Conservation (phyloP, 2,797 vertebrate genomes). For the Eptatretus atami region DNA sequence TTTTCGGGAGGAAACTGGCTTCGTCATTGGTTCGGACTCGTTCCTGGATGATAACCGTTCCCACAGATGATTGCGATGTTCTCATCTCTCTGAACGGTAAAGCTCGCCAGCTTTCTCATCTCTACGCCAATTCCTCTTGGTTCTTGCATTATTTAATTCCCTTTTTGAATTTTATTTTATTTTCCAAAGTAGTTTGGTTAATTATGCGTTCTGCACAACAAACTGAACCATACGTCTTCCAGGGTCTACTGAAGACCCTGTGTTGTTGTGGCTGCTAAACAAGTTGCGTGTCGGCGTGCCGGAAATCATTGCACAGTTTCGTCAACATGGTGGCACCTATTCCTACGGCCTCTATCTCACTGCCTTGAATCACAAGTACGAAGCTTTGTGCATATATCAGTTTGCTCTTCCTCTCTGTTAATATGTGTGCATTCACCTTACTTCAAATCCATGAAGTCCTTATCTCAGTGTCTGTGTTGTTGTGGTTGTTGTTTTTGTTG, state of each 20-base stretch:
- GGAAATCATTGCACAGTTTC: slow-evolving; percentile 81
- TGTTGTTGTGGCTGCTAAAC: slow-evolving; percentile 81
- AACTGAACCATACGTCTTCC: slow-evolving; percentile 7
- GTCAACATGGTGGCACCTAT: slow-evolving; percentile 58
- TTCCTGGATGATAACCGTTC: slow-evolving; percentile 96
- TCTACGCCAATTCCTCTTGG: neutral
- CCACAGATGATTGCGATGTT: slow-evolving; percentile 87
- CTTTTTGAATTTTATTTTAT: slow-evolving; percentile 1
- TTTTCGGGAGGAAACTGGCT: slow-evolving; percentile 71
- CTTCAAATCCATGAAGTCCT: neutral
- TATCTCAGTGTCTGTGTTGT: neutral
- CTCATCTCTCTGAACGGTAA: slow-evolving; percentile 83
- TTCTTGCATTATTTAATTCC: slow-evolving; percentile 5
- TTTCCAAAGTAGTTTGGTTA: too few relatives aligned
- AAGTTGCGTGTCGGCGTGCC: slow-evolving; percentile 82
- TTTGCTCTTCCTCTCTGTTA: neutral
- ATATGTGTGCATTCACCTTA: neutral
- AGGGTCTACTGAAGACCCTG: slow-evolving; percentile 81
- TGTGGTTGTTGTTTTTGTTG: neutral
- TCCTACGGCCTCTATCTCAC: slow-evolving; percentile 87
- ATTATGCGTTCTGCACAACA: too few relatives aligned
- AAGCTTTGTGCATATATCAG: slow-evolving; percentile 2
- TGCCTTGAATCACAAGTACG: slow-evolving; percentile 71
- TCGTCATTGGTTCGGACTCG: slow-evolving; percentile 92
- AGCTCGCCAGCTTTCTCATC: neutral